Percentiles rank a stretch among this genome's conserved stretches.
These are phyloP conservation scores for Melinopterus prodromus DNA, from an alignment of 2,888 invertebrate species.

Conservation along the genomic window DNA sequence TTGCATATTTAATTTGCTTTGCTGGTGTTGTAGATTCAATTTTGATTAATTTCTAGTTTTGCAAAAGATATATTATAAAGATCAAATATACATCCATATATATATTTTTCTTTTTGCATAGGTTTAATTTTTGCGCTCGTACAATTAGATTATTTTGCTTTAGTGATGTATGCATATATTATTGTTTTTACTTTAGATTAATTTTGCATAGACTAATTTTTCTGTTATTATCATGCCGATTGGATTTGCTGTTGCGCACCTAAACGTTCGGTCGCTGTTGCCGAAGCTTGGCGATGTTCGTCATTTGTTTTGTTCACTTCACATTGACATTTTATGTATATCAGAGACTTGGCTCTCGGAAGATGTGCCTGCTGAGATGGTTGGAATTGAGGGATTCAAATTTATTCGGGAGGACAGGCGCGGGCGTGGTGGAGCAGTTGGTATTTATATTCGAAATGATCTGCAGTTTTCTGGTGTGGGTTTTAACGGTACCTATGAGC, in stretches of 20 bases:
- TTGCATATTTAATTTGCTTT: no score
- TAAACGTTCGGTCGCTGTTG: slow-evolving; percentile 8
- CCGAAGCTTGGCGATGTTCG: slow-evolving; percentile 9
- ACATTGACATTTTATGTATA: slow-evolving; percentile 7
- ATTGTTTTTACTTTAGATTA: no score
- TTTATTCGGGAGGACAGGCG: neutral
- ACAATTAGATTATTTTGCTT: no score
- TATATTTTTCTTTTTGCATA: no score
- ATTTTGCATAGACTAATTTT: no score
- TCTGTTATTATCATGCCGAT: no score
- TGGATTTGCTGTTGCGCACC: slow-evolving; percentile 7
- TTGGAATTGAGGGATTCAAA: neutral
- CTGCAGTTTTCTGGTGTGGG: neutral
- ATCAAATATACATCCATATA: no score
- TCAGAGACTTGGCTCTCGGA: slow-evolving; percentile 11
- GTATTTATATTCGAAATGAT: slow-evolving; percentile 6
- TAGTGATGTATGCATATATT: no score
- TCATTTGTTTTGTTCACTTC: neutral
- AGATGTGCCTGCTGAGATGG: neutral
- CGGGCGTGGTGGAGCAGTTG: slow-evolving; percentile 1
- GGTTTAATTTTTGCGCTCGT: no score
- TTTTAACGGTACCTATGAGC: slow-evolving; percentile 12
- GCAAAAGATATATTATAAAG: no score
- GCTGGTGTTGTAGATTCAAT: no score
- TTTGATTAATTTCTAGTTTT: no score